These are phyloP conservation scores for Patella vulgata DNA, from an alignment of 1,140 invertebrate genomes.

Conservation along the genomic window DNA sequence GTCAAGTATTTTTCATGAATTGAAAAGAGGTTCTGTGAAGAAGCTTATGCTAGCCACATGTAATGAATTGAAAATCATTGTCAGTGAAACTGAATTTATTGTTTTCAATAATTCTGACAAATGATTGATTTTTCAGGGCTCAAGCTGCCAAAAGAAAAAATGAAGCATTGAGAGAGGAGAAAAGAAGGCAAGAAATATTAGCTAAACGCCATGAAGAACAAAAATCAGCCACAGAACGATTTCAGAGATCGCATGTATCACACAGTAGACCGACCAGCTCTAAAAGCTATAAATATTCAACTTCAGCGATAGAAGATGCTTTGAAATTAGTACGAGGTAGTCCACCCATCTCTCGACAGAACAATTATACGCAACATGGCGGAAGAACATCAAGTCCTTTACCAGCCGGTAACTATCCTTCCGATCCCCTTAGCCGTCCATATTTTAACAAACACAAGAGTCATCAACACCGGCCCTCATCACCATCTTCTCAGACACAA, in stretches of 20 bases:
- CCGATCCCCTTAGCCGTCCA: slow-evolving; percentile 31
- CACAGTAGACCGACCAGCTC: slow-evolving; percentile 21
- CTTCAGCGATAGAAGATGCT: slow-evolving; percentile 33
- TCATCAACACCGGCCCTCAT: slow-evolving; percentile 9
- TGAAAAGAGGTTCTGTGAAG: no score
- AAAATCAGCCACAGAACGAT: slow-evolving; percentile 56
- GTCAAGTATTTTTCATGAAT: no score
- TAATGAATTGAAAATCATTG: no score
- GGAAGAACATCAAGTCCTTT: slow-evolving; percentile 9
- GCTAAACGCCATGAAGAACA: slow-evolving; percentile 47
- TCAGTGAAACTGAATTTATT: no score
- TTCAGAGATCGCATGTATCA: slow-evolving; percentile 44
- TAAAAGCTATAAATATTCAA: slow-evolving; percentile 4
- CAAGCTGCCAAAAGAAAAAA: slow-evolving; percentile 50
- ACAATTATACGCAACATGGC: slow-evolving; percentile 5
- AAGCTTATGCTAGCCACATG: no score
- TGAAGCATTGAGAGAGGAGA: slow-evolving; percentile 52
- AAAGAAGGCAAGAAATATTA: slow-evolving; percentile 54
- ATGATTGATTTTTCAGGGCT: slow-evolving; percentile 40
- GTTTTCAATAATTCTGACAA: no score
- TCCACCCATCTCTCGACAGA: slow-evolving; percentile 9
- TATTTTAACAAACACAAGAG: slow-evolving; percentile 29
- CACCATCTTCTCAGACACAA: slow-evolving; percentile 12
- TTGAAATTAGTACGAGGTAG: slow-evolving; percentile 38
- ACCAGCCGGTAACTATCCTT: background rate